Conservation (phyloP, 2,888 invertebrate species). For the Protonemura montana region DNA sequence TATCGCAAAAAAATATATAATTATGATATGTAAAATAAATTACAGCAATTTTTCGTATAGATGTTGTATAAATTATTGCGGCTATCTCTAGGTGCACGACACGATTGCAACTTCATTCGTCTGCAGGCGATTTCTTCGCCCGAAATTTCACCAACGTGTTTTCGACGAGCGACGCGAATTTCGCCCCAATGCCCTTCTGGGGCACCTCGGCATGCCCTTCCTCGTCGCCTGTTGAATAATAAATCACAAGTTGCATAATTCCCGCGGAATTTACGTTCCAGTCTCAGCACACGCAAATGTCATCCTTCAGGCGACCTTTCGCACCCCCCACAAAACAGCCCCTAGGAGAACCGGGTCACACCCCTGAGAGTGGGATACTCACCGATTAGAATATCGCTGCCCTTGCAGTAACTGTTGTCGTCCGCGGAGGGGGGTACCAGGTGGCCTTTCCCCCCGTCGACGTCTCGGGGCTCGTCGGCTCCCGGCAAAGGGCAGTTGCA, state of each 20-base stretch:
- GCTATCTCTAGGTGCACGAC: not conserved
- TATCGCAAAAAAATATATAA: not conserved
- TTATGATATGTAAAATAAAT: constrained; percentile 12
- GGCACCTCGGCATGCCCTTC: not conserved
- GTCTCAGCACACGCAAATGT: not conserved
- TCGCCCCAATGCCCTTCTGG: constrained; percentile 37
- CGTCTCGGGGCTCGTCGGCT: constrained; percentile 35
- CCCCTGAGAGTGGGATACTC: constrained; percentile 7
- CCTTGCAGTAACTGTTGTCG: constrained; percentile 51
- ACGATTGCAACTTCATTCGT: not conserved
- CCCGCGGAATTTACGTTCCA: not conserved
- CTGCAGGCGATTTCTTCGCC: constrained; percentile 35
- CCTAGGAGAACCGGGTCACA: not conserved
- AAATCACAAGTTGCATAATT: not conserved
- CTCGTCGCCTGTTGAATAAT: constrained; percentile 31
- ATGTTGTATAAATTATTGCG: no score
- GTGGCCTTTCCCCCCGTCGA: constrained; percentile 28
- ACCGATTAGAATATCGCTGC: constrained; percentile 53
- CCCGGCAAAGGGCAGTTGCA: constrained; percentile 42
- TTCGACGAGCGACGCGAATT: constrained; percentile 42
- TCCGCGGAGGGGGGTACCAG: constrained; percentile 37
- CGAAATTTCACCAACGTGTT: constrained; percentile 40
- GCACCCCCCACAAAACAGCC: not conserved
- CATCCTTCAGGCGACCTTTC: not conserved
- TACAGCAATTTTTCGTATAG: not conserved